These are phyloP conservation scores for Eristalis pertinax DNA, from an alignment of 2,888 invertebrate species.

Conservation along the genomic window DNA sequence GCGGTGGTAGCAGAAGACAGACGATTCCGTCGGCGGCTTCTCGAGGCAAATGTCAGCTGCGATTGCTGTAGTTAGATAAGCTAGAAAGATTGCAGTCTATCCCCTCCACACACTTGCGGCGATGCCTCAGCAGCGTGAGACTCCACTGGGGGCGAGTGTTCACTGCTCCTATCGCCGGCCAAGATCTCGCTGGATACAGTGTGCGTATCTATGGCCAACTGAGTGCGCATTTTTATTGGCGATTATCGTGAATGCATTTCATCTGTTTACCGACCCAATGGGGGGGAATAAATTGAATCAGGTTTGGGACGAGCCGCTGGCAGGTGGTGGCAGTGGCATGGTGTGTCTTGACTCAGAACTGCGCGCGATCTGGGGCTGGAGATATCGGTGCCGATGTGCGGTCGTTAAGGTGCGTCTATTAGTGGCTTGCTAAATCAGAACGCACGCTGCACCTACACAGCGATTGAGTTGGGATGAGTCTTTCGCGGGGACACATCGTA, in stretches of 20 bases:
- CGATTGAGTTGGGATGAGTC: too few relatives aligned
- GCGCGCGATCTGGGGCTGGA: too few relatives aligned
- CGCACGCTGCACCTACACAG: too few relatives aligned
- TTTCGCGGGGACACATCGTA: too few relatives aligned
- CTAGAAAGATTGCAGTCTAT: neutral
- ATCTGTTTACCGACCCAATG: neutral
- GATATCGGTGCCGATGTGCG: too few relatives aligned
- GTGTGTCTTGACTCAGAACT: neutral
- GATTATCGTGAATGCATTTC: neutral
- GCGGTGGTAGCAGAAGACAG: neutral
- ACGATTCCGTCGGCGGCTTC: neutral
- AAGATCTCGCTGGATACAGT: conserved; percentile 1
- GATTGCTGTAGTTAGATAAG: neutral
- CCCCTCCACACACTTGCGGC: neutral
- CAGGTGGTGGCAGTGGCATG: neutral
- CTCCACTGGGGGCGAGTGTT: neutral
- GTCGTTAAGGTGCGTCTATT: too few relatives aligned
- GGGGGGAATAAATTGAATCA: neutral
- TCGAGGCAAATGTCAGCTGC: neutral
- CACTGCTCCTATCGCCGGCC: neutral
- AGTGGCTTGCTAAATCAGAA: too few relatives aligned
- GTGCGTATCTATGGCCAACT: neutral
- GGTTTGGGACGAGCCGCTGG: neutral
- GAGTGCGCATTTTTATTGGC: neutral
- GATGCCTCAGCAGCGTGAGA: neutral